Evolutionary conservation across 2,888 invertebrate genomes (phyloP).

Genomic region (Pandemis heparana): DNA sequence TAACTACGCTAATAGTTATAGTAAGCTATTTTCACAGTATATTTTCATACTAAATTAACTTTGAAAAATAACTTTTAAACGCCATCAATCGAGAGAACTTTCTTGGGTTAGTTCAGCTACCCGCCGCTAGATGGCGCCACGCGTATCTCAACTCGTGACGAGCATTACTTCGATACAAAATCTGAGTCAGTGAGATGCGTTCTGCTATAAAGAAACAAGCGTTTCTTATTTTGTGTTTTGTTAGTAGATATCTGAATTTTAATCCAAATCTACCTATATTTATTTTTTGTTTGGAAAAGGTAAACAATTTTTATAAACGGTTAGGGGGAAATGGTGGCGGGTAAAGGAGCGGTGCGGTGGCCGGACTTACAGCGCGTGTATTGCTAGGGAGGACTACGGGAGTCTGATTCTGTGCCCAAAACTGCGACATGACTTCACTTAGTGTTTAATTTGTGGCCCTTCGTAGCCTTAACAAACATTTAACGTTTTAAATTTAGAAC

Average conservation of each 20-base stretch:
- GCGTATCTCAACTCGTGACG: slow-evolving; percentile 44
- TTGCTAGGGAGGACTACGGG: slow-evolving; percentile 32
- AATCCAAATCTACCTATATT: not conserved
- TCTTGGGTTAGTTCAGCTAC: slow-evolving; percentile 66
- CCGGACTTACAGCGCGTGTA: slow-evolving; percentile 27
- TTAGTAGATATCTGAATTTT: not conserved
- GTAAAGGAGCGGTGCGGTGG: slow-evolving; percentile 23
- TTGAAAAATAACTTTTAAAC: not conserved
- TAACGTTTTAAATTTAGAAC: no score
- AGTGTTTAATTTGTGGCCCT: not conserved
- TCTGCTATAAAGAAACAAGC: not conserved
- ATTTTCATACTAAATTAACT: not conserved
- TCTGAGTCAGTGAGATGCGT: not conserved
- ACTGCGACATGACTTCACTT: slow-evolving; percentile 1
- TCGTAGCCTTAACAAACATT: no score
- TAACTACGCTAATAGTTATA: no score
- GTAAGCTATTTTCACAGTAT: no score
- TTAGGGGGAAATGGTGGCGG: not conserved
- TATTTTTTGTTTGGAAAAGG: not conserved
- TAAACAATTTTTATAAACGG: not conserved
- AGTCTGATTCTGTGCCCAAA: slow-evolving; percentile 16
- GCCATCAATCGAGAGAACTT: not conserved
- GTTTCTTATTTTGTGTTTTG: not conserved
- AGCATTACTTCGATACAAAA: not conserved
- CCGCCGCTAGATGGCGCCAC: slow-evolving; percentile 73